Conservation (phyloP, 2,113 vertebrate genomes). For the Egretta garzetta region DNA sequence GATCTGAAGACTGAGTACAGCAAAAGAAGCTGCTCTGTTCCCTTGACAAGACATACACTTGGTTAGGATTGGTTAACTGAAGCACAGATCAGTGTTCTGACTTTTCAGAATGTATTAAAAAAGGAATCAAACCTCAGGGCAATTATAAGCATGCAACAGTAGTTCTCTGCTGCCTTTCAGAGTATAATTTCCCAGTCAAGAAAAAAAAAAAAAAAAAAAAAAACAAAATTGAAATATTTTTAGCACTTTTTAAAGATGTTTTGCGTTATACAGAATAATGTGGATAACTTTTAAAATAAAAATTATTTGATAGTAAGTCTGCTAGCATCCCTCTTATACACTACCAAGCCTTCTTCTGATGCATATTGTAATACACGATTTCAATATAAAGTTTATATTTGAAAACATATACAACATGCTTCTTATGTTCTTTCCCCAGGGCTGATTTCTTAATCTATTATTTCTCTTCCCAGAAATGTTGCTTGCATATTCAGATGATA, state of each 20-base stretch:
- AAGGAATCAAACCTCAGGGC: background rate
- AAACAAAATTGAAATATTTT: conserved; percentile 9
- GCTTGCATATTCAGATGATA: conserved; percentile 1
- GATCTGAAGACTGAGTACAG: background rate
- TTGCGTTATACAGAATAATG: background rate
- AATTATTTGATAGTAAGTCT: background rate
- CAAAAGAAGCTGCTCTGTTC: background rate
- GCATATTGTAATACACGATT: background rate
- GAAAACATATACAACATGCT: background rate
- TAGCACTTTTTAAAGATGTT: background rate
- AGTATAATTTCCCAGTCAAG: background rate
- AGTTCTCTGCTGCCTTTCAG: background rate
- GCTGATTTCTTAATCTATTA: background rate
- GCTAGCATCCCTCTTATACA: background rate
- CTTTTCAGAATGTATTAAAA: conserved; percentile 27
- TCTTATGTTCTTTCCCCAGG: background rate
- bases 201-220: background rate
- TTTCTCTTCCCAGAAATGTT: background rate
- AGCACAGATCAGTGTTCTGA: background rate
- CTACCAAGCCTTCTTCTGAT: background rate
- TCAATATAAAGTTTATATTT: background rate
- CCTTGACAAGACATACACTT: background rate
- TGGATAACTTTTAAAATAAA: background rate
- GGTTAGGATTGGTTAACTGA: background rate
- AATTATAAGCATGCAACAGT: background rate